Base-by-base conservation (phyloP, 2,888 invertebrate species). In the Cantharis rufa region DNA sequence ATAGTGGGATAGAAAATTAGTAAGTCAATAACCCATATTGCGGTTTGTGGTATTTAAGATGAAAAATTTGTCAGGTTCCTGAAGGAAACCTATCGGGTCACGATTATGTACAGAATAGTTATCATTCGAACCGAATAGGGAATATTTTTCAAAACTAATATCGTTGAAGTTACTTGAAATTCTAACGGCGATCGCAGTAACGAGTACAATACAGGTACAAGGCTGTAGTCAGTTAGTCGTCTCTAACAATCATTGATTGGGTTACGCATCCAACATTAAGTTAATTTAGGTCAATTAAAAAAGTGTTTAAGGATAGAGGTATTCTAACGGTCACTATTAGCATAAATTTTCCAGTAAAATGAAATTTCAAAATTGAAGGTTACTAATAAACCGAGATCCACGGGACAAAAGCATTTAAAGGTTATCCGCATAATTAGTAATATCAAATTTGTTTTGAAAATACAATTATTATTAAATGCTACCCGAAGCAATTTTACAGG, bases 241-340 rank as follows among this genome's bases (percentile, higher is more conserved):
- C 64, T 66, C 21, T 18, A 66, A 66, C 64, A 66, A 66, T 66
- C 64, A 66, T 66, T 66, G 64, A 66, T 66, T 66, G 64, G 24
- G 64, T 66, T 66, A 66, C 64, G 24, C 64, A 66, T 66, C 64
- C 64, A n/a, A 18, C 64, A 66, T 66, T 66, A 66, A 66, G 24
- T 24, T 66, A 66, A 66, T 66, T 66, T 66, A 66, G 64, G 64
- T 66, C 64, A 66, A 66, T 66, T 66, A 66, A 21, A 66, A 18
- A 24, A 48, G n/a, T 48, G n/a, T 48, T n/a, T n/a, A 48, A 48
- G n/a, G 48, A 48, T 48, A 9, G 48, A 48, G 48, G 48, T 48
- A 48, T n/a, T n/a, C n/a, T 7, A 48, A 32, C 32, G n/a, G n/a
- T n/a, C n/a, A n/a, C 2, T 7, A 48, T 48, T 48, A n/a, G 48